Percentiles rank a stretch among this genome's conserved stretches.
phyloP scores from a whole-genome alignment of 2,113 vertebrate genomes.

The Corythornis cristatus region DNA sequence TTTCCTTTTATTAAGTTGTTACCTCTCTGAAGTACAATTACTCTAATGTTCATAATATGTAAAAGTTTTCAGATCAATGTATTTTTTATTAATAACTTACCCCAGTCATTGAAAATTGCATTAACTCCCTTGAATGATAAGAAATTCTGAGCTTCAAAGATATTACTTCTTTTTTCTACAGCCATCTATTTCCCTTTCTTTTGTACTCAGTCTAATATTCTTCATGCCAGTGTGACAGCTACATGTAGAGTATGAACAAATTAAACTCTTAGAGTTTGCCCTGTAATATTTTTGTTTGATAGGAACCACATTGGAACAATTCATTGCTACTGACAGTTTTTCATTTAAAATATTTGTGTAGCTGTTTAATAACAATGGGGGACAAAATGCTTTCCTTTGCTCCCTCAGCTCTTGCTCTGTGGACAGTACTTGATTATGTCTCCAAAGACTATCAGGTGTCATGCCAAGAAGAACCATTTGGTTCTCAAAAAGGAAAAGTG shows the following conservation, averaged over 20 bases:
- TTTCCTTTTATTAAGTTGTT: not conserved
- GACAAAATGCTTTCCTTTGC: not conserved
- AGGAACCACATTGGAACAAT: not conserved
- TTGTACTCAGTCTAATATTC: not conserved
- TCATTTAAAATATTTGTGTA: not conserved
- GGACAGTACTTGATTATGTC: not conserved
- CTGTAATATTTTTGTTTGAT: not conserved
- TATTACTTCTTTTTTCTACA: not conserved
- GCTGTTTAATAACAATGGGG: not conserved
- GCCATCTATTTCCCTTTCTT: conserved; percentile 7
- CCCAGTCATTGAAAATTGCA: not conserved
- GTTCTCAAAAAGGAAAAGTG: not conserved
- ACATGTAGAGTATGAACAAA: not conserved
- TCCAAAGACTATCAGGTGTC: not conserved
- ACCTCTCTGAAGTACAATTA: not conserved
- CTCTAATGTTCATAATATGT: not conserved
- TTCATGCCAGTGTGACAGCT: not conserved
- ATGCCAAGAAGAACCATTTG: not conserved
- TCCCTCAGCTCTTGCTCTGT: not conserved
- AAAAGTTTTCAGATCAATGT: not conserved
- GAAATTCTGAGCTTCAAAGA: not conserved
- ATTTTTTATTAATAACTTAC: conserved; percentile 31
- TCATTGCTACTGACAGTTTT: not conserved
- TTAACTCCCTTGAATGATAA: not conserved
- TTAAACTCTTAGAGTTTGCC: not conserved